Percentiles rank a stretch among this genome's conserved stretches.
Conservation (phyloP, 2,113 vertebrate genomes). For the Turdus rufiventris region DNA sequence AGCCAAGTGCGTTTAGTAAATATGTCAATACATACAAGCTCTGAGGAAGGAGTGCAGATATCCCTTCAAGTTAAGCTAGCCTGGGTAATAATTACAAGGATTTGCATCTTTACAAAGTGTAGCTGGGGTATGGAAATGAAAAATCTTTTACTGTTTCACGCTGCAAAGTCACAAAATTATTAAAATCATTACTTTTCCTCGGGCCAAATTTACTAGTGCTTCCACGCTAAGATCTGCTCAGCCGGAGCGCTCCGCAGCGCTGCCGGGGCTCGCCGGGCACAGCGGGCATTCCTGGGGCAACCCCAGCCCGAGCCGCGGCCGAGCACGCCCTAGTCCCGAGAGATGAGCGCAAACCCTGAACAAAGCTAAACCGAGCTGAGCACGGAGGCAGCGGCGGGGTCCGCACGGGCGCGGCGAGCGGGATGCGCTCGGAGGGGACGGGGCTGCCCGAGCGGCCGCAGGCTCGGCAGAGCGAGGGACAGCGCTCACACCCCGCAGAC, state of each 20-base stretch:
- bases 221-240: fast-evolving
- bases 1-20: background rate
- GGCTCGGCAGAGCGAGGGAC: too few species aligned
- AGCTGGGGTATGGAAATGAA: background rate
- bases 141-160: background rate
- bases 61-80: background rate
- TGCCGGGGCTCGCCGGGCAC: fast-evolving
- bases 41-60: background rate
- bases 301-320: background rate
- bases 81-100: background rate
- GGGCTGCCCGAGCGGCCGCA: background rate
- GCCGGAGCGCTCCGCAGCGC: fast-evolving
- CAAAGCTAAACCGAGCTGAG: too few species aligned
- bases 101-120: background rate
- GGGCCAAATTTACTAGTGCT: background rate
- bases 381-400: fast-evolving
- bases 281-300: fast-evolving
- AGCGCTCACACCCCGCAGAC: too few species aligned
- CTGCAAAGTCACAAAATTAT: background rate
- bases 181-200: background rate
- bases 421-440: fast-evolving
- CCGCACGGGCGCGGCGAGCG: fast-evolving
- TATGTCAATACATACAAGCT: fast-evolving
- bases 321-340: fast-evolving
- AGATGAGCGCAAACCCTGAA: fast-evolving